phyloP scores from a whole-genome alignment of 2,113 vertebrate species.

The Cyphomyrus discorhynchus region DNA sequence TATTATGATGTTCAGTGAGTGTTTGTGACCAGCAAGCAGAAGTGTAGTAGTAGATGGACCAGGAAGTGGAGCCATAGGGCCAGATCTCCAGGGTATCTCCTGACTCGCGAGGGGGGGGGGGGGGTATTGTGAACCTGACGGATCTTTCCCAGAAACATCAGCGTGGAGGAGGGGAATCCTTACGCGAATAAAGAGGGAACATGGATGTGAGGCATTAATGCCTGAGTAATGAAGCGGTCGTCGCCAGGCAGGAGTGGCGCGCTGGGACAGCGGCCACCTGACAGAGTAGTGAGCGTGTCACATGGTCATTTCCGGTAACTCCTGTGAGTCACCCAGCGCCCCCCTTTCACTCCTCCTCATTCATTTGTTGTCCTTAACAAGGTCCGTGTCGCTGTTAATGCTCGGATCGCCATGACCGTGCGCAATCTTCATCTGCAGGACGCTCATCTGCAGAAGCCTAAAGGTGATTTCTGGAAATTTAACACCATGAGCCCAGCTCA shows the following conservation, averaged over 20 bases:
- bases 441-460: constrained; percentile 22
- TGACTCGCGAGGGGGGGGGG: too few relatives aligned
- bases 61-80: neutral
- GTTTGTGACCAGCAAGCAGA: neutral
- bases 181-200: neutral
- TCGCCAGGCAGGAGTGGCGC: neutral
- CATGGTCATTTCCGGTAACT: too few relatives aligned
- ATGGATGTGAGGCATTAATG: neutral
- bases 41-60: neutral
- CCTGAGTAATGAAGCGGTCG: neutral
- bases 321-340: neutral
- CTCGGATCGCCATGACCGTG: neutral
- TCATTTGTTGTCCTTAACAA: neutral
- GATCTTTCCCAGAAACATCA: neutral
- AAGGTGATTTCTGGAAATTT: constrained; percentile 29
- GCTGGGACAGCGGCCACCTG: neutral
- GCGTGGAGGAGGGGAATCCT: neutral
- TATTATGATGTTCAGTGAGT: neutral
- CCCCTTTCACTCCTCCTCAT: neutral
- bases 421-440: constrained; percentile 1
- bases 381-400: neutral
- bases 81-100: neutral
- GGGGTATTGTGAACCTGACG: too few relatives aligned
- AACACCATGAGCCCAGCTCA: neutral
- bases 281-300: neutral